phyloP scores from a whole-genome alignment of 2,797 vertebrate species.

The Neosalanx taihuensis region DNA sequence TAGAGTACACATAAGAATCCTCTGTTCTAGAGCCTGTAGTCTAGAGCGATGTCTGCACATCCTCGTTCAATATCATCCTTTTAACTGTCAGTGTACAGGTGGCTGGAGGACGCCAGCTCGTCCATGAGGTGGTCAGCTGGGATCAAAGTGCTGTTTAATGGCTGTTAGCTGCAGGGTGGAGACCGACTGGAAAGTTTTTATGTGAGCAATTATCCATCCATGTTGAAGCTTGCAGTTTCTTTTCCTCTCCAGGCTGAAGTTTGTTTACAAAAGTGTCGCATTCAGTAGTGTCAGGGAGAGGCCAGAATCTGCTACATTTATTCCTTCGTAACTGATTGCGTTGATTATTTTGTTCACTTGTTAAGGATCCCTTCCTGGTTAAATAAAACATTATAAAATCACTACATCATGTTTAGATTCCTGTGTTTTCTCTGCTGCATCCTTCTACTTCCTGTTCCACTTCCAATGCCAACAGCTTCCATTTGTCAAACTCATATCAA shows the following conservation, averaged over 20 bases:
- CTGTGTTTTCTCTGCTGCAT: not conserved
- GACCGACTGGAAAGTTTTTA: conserved; percentile 12
- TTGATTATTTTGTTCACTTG: too few species aligned
- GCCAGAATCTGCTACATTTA: too few species aligned
- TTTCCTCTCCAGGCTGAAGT: conserved; percentile 12
- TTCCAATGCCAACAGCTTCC: not conserved
- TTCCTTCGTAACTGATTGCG: too few species aligned
- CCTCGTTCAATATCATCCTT: not conserved
- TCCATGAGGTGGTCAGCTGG: conserved; percentile 7
- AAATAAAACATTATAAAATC: too few species aligned
- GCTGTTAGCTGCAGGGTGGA: not conserved
- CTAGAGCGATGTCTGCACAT: not conserved
- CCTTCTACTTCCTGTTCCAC: not conserved
- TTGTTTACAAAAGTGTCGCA: not conserved
- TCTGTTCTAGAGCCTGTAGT: conserved; percentile 1
- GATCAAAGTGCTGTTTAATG: conserved; percentile 5
- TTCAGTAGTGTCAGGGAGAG: not conserved
- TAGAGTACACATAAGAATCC: not conserved
- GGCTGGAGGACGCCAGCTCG: not conserved
- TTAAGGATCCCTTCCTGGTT: too few species aligned
- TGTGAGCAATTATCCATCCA: conserved; percentile 51
- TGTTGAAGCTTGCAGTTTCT: conserved; percentile 41
- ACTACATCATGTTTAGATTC: not conserved
- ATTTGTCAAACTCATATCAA: not conserved
- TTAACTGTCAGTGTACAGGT: not conserved